Evolutionary conservation across 2,888 invertebrate species (phyloP), one percentile per base, ranked within the genome.

Genomic region (Leuctra nigra): DNA sequence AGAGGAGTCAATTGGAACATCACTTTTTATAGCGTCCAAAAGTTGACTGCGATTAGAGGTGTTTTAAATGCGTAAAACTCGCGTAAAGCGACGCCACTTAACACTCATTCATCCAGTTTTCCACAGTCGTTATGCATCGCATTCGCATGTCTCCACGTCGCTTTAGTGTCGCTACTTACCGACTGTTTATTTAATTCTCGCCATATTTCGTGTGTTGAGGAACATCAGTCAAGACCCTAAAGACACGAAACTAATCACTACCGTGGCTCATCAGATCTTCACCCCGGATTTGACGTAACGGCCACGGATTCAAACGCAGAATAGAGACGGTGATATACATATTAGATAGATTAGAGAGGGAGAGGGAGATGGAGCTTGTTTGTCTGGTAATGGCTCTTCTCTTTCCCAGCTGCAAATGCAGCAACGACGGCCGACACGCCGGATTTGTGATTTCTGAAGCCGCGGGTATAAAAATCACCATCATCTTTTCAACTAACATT

Each of bases 211-310:
- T 6, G 4, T 20, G 33, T 22, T 6, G 11, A 48, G 16, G 48
- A 25, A 33, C 39, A 53, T 53, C 53, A 57, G 36, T 57, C 57
- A 48, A 14, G 9, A 20, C 11, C 23, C 54, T 57, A 57, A 57
- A 57, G 57, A 57, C 54, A 57, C 54, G 54, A 9, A 46, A 48
- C 57, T 57, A 57, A 57, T 57, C 57, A 47, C 48, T 55, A 58
- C 58, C 58, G 55, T 58, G 41, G 25, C 55, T 54, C 52, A 58
- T 58, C 55, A 58, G 48, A 58, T 58, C 54, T 58, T 58, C 54
- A 58, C 58, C 58, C 55, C 33, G 22, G 41, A 55, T 55, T 57
- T 52, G 35, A 54, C 55, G 48, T 55, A 58, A 58, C 58, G 38
- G 58, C 29, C 29, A 36, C 55, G 55, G 47, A 16, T 35, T 25